phyloP scores from a whole-genome alignment of 2,888 invertebrate genomes.

The Cosmia trapezina region DNA sequence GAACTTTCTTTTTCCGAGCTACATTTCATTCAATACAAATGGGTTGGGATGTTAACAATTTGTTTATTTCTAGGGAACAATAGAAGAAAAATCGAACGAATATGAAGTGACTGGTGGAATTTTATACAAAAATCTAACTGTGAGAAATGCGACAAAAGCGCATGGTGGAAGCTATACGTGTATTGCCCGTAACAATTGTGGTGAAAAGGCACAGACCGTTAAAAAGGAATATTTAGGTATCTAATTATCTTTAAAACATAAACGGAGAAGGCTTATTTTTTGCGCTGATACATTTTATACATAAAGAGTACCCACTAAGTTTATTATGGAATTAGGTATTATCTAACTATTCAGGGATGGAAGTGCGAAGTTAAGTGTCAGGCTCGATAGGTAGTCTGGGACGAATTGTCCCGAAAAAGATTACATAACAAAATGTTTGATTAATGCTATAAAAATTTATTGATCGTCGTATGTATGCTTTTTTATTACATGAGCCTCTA shows the following conservation, averaged over 20 bases:
- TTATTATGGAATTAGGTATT: not conserved
- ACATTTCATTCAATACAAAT: not conserved
- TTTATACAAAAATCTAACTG: constrained; percentile 75
- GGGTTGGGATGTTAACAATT: not conserved
- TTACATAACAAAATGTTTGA: not conserved
- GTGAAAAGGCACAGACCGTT: constrained; percentile 32
- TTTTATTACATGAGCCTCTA: not conserved
- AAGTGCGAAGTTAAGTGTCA: not conserved
- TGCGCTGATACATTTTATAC: not conserved
- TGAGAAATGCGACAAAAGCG: constrained; percentile 74
- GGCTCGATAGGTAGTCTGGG: not conserved
- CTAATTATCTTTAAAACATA: not conserved
- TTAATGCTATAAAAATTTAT: not conserved
- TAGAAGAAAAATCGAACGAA: constrained; percentile 49
- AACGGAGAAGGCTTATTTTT: not conserved
- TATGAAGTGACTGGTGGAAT: constrained; percentile 54
- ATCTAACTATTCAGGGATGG: not conserved
- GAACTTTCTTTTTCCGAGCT: too few relatives aligned
- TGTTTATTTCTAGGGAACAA: constrained; percentile 46
- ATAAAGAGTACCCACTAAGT: not conserved
- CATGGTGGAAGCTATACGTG: constrained; percentile 79
- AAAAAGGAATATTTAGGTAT: constrained; percentile 74
- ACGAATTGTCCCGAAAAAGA: not conserved
- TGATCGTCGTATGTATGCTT: not conserved
- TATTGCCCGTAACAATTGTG: constrained; percentile 69